These are phyloP conservation scores for Heliocidaris tuberculata DNA, from an alignment of 35 echinoderm and acorn worm genomes.

Conservation along the genomic window DNA sequence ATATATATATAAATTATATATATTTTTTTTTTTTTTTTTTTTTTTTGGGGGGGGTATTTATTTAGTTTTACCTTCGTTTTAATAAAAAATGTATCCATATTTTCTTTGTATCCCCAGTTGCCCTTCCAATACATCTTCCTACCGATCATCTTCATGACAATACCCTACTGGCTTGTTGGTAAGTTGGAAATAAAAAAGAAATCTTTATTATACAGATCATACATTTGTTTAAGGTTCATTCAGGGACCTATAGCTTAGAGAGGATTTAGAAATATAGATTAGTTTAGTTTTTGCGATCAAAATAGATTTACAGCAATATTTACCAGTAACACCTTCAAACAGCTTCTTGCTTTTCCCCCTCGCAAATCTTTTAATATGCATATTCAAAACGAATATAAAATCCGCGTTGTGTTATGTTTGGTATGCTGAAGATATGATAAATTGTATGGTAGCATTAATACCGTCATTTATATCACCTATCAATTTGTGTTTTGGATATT, in stretches of 20 bases:
- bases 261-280: neutral
- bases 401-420: too few species aligned
- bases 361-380: too few species aligned
- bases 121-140: constrained; percentile 51
- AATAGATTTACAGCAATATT: neutral
- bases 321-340: too few species aligned
- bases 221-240: neutral
- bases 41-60: too few species aligned
- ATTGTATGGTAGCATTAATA: too few species aligned
- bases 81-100: neutral
- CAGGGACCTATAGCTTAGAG: neutral
- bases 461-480: too few species aligned
- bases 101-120: neutral
- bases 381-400: neutral
- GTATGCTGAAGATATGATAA: too few species aligned
- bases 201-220: neutral
- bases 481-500: too few species aligned
- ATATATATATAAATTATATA: too few species aligned
- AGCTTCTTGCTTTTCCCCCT: too few species aligned
- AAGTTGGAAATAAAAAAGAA: neutral
- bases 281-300: neutral
- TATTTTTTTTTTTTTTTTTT: too few species aligned
- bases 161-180: constrained; percentile 56
- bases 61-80: neutral
- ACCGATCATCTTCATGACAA: constrained; percentile 38